These are phyloP conservation scores for Vanessa cardui DNA, from an alignment of 2,888 invertebrate genomes.

Conservation along the genomic window DNA sequence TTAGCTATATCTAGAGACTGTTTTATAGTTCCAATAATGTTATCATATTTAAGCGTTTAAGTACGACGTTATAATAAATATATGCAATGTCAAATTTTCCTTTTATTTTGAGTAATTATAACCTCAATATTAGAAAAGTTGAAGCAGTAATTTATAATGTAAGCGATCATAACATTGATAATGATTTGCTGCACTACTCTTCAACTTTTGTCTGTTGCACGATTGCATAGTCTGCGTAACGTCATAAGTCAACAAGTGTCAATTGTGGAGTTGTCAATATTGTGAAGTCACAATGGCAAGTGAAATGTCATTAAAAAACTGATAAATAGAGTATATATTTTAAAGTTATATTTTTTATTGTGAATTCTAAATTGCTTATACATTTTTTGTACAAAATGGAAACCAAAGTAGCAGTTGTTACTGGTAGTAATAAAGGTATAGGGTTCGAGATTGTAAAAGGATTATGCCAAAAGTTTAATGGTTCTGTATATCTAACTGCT, in stretches of 20 bases:
- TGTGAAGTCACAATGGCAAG: conserved; percentile 29
- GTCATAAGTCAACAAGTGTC: conserved; percentile 3
- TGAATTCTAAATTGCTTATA: conserved; percentile 54
- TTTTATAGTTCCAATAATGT: too few species aligned
- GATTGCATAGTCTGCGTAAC: not conserved
- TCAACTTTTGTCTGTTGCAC: too few species aligned
- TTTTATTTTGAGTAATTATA: too few species aligned
- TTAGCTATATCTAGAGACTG: too few species aligned
- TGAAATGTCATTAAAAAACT: conserved; percentile 46
- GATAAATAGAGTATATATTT: conserved; percentile 49
- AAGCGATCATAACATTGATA: too few species aligned
- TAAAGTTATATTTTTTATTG: conserved; percentile 61
- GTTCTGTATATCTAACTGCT: conserved; percentile 88
- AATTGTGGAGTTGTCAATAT: not conserved
- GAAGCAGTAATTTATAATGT: too few species aligned
- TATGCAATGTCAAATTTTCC: too few species aligned
- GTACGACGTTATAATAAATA: too few species aligned
- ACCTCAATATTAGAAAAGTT: too few species aligned
- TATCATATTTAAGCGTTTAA: too few species aligned
- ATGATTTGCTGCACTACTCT: too few species aligned
- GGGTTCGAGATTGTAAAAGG: conserved; percentile 79
- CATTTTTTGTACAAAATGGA: conserved; percentile 74
- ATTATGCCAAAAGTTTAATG: conserved; percentile 86
- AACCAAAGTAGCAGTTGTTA: conserved; percentile 80
- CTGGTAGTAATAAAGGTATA: conserved; percentile 75